Evolutionary conservation across 2,113 vertebrate genomes (phyloP).

Genomic region (Sceloporus undulatus): DNA sequence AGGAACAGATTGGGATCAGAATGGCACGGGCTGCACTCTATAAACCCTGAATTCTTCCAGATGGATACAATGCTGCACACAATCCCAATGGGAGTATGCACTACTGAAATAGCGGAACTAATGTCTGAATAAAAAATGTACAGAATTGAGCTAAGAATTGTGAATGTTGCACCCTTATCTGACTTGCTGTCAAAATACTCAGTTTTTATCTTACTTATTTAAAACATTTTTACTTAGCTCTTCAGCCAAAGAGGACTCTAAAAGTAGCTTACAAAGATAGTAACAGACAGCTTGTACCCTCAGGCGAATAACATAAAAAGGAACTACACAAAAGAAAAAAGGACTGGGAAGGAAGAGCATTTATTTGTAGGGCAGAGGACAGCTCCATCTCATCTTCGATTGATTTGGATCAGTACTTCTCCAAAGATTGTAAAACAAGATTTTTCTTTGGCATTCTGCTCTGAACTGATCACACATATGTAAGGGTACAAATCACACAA

Average conservation of each 20-base stretch:
- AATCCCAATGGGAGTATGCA: background rate
- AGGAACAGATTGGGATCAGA: background rate
- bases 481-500: background rate
- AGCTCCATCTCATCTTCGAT: background rate
- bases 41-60: background rate
- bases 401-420: too few species aligned
- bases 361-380: background rate
- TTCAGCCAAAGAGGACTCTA: background rate
- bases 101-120: background rate
- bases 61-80: too few species aligned
- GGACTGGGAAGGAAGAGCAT: background rate
- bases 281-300: background rate
- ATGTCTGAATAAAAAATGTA: background rate
- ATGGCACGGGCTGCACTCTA: too few species aligned
- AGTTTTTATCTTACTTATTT: background rate
- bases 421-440: background rate
- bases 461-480: background rate
- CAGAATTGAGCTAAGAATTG: background rate
- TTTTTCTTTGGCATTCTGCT: too few species aligned
- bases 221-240: background rate
- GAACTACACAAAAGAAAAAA: background rate
- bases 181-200: background rate
- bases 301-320: background rate
- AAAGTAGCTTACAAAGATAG: background rate
- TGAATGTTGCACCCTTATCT: background rate